Percentiles rank a stretch among this genome's conserved stretches.
Evolutionary conservation across 2,888 invertebrate genomes (phyloP).

Genomic region (Saturnia japonica): DNA sequence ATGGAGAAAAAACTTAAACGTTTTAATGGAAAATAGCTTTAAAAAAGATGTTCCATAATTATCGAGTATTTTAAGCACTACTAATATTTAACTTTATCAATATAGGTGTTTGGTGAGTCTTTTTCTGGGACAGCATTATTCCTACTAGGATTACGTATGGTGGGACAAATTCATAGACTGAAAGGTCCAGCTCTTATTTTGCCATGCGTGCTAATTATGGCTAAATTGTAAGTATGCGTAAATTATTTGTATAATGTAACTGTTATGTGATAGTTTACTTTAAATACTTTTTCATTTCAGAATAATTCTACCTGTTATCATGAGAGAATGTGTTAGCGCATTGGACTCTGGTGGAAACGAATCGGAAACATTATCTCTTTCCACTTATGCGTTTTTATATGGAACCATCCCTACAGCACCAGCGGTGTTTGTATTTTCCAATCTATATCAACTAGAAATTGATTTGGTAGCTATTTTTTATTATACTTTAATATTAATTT

Average conservation of each 20-base stretch:
- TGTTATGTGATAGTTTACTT: not conserved
- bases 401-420: conserved; percentile 98
- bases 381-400: conserved; percentile 96
- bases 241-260: not conserved
- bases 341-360: conserved; percentile 85
- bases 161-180: conserved; percentile 91
- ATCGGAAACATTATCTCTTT: conserved; percentile 90
- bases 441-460: conserved; percentile 91
- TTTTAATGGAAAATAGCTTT: too few relatives aligned
- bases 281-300: conserved; percentile 62
- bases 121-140: conserved; percentile 96
- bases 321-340: conserved; percentile 91
- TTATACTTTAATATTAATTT: not conserved
- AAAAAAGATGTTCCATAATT: too few relatives aligned
- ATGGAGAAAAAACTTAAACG: too few relatives aligned
- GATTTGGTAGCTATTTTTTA: conserved; percentile 85
- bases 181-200: conserved; percentile 90
- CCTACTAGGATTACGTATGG: conserved; percentile 94
- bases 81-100: not conserved
- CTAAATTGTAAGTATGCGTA: conserved; percentile 88
- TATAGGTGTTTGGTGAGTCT: conserved; percentile 89
- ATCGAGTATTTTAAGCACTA: not conserved
- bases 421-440: conserved; percentile 96
- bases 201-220: conserved; percentile 93
- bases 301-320: conserved; percentile 91